Conservation (phyloP, 2,797 vertebrate genomes). For the Sparus aurata region DNA sequence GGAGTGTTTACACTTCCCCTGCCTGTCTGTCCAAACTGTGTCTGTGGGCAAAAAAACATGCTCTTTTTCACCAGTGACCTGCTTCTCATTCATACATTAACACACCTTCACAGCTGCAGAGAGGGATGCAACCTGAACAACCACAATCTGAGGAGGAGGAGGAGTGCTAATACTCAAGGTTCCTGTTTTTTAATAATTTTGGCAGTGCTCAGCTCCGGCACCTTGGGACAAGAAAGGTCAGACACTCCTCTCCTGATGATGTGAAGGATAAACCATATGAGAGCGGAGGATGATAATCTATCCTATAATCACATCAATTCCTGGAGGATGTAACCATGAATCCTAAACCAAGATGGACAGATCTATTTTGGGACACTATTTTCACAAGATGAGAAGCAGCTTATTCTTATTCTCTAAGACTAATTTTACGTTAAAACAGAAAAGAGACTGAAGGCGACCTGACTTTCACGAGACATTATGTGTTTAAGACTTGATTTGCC, state of each 20-base stretch:
- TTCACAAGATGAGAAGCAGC: background rate
- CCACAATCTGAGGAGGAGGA: background rate
- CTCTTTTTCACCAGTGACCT: conserved; percentile 15
- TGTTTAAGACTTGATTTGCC: background rate
- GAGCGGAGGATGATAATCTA: background rate
- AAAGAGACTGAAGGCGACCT: background rate
- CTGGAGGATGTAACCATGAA: background rate
- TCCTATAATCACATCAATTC: background rate
- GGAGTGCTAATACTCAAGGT: background rate
- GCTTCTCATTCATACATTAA: conserved; percentile 18
- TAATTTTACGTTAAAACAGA: background rate
- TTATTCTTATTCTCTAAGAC: background rate
- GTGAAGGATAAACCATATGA: conserved; percentile 1
- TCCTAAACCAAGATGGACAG: background rate
- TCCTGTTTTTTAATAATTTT: background rate
- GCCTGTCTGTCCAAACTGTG: conserved; percentile 52
- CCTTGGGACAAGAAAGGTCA: background rate
- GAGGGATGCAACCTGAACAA: background rate
- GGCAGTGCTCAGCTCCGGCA: background rate
- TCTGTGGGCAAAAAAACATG: conserved; percentile 22
- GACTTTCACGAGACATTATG: background rate
- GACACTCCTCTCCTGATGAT: background rate
- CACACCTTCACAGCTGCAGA: conserved; percentile 25
- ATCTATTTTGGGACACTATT: conserved; percentile 1
- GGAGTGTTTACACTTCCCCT: conserved; percentile 57